Evolutionary conservation across 2,113 vertebrate genomes (phyloP), one percentile per base, ranked within the genome.

Genomic region (Varanus komodoensis): DNA sequence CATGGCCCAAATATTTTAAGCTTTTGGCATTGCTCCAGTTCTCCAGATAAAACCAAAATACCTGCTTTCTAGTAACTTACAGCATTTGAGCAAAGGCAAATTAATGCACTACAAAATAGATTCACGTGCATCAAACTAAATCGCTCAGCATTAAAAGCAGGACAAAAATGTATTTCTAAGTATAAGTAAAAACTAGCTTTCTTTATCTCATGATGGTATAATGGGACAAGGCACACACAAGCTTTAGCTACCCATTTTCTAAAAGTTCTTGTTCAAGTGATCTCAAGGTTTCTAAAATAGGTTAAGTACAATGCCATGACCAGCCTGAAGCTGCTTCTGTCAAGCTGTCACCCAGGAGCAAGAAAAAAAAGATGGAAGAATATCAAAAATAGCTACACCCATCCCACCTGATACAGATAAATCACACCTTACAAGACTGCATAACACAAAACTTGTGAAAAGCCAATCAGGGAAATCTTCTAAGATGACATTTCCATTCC

Each of bases 391-490:
- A 38, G 19, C 19, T 14, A 50, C 77, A 14, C 50, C 32, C 52
- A 15, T 23, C 8, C n/a, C 17, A 61, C 32, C 81, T 84, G 52
- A 82, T 74, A 34, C 3, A 73, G 25, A 44, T 19, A 50, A 44
- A 48, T 5, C 34, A 23, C 67, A 79, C 67, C 50, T 88, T 80
- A 52, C 14, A 23, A 81, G 48, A 23, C 44, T 8, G 3, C 3
- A 84, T 32, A 74, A 84, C 32, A 64, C 21, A 54, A 50, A 54
- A 81, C 32, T 71, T 52, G n/a, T 29, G 32, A 88, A 81, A 88
- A 81, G 67, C 87, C 67, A 71, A 88, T 71, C 64, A 81, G 64
- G 67, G 48, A 81, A 88, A 81, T 4, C 82, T 89, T 83, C 81
- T 69, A 54, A 71, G 78, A 81, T 71, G 29, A 29, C 23, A 34